Evolutionary conservation across 2,797 vertebrate genomes (phyloP).

Genomic region (Helicolenus hilgendorfi): DNA sequence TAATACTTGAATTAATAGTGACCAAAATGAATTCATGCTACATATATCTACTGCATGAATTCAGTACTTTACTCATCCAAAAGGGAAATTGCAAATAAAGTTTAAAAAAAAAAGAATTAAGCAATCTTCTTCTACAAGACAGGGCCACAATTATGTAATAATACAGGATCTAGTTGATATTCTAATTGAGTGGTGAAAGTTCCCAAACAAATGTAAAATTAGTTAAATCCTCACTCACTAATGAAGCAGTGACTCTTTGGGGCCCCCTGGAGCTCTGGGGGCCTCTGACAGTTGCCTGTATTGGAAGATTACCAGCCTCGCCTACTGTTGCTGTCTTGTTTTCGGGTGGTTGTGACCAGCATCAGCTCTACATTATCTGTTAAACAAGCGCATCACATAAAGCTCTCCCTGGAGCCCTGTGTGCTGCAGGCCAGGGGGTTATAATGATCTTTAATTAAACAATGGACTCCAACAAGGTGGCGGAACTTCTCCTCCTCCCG

Average conservation of each 20-base stretch:
- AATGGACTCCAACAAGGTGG: slow-evolving; percentile 67
- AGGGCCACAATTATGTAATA: neutral
- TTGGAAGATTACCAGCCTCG: neutral
- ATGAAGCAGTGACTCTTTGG: neutral
- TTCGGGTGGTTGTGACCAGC: slow-evolving; percentile 35
- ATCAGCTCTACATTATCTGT: slow-evolving; percentile 56
- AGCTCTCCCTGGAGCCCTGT: slow-evolving; percentile 62
- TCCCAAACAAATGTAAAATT: neutral
- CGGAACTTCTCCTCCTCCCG: slow-evolving; percentile 15
- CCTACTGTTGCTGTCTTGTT: neutral
- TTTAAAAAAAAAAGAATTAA: neutral
- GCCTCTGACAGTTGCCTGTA: neutral
- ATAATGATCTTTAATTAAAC: slow-evolving; percentile 60
- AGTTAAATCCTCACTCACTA: neutral
- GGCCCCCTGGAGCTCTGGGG: neutral
- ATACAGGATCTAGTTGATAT: neutral
- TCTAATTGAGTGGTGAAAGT: neutral
- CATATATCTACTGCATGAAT: neutral
- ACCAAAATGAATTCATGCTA: neutral
- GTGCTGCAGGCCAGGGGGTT: slow-evolving; percentile 44
- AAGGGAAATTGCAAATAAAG: neutral
- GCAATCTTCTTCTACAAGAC: neutral
- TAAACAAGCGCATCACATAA: slow-evolving; percentile 62
- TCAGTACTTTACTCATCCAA: neutral
- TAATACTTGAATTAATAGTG: neutral